Evolutionary conservation across 2,888 invertebrate genomes (phyloP), one percentile per base, ranked within the genome.

Genomic region (Thereva nobilitata): DNA sequence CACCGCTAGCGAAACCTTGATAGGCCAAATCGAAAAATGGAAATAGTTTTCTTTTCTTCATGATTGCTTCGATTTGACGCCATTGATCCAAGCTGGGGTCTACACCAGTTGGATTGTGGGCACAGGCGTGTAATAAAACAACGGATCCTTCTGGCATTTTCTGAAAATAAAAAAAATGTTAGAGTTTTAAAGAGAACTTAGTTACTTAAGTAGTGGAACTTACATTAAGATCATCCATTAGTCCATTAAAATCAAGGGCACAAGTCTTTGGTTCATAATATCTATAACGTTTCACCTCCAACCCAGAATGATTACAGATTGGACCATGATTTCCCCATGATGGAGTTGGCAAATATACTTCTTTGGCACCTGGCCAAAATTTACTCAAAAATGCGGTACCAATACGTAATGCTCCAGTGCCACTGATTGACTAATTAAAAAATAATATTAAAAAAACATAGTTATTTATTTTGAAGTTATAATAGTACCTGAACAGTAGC

Each of bases 21-120:
- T 98, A 98, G 42, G 98, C 98, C 96, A 97, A 95, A 82, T 99
- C 98, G 79, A 98, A 95, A 85, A 90, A 98, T 38, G 96, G 93
- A 78, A 91, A 91, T 23, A 97, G 80, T 64, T 94, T 89, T 75
- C 83, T 87, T 70, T 89, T 85, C 79, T 93, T 95, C 69, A 97
- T 86, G 10, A 95, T 81, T 73, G 86, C 79, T 1, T 95, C 94
- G 1, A 98, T 83, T 81, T 95, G 90, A 66, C 86, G 83, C 98
- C 98, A 99, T 78, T 97, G 94, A 66, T 92, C 90, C 5, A 85
- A 86, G 70, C 83, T 88, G 2, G 95, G 95, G 82, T 96, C 96
- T 3, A 96, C 94, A 10, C 96, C 96, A 37, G 98, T 99, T 9
- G 98, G 98, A 83, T 99, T 98, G 82, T 98, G 98, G 5, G 98